Evolutionary conservation across 1,140 invertebrate species (phyloP).

Genomic region (Drosophila teissieri): DNA sequence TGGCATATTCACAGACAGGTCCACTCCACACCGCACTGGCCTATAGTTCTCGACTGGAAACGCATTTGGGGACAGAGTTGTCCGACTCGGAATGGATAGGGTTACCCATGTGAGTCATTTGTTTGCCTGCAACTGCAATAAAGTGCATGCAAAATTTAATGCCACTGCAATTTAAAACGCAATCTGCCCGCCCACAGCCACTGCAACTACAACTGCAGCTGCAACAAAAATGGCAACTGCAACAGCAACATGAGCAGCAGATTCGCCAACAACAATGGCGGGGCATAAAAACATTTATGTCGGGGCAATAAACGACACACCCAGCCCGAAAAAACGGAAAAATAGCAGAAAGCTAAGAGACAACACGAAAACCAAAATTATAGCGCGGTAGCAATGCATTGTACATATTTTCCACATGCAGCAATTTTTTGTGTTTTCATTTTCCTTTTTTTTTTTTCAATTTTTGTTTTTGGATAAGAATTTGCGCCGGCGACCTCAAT

Average conservation of each 20-base stretch:
- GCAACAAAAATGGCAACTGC: conserved; percentile 23
- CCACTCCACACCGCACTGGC: conserved; percentile 16
- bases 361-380: conserved; percentile 54
- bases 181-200: conserved; percentile 53
- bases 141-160: conserved; percentile 66
- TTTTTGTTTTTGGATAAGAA: conserved; percentile 44
- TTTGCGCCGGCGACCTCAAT: conserved; percentile 50
- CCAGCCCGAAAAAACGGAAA: conserved; percentile 18
- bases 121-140: conserved; percentile 48
- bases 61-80: conserved; percentile 14
- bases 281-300: conserved; percentile 62
- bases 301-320: conserved; percentile 63
- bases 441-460: neutral
- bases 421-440: conserved; percentile 5
- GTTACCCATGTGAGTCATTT: conserved; percentile 57
- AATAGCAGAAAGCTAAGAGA: conserved; percentile 24
- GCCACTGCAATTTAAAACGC: conserved; percentile 58
- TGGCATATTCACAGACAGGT: conserved; percentile 15
- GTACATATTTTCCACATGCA: conserved; percentile 52
- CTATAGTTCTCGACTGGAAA: conserved; percentile 34
- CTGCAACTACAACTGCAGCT: conserved; percentile 4
- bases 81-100: neutral
- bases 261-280: conserved; percentile 22
- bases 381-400: conserved; percentile 57
- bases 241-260: conserved; percentile 20